Percentiles rank a stretch among this genome's conserved stretches.
Evolutionary conservation across 2,888 invertebrate genomes (phyloP).

Genomic region (Conus canariensis): DNA sequence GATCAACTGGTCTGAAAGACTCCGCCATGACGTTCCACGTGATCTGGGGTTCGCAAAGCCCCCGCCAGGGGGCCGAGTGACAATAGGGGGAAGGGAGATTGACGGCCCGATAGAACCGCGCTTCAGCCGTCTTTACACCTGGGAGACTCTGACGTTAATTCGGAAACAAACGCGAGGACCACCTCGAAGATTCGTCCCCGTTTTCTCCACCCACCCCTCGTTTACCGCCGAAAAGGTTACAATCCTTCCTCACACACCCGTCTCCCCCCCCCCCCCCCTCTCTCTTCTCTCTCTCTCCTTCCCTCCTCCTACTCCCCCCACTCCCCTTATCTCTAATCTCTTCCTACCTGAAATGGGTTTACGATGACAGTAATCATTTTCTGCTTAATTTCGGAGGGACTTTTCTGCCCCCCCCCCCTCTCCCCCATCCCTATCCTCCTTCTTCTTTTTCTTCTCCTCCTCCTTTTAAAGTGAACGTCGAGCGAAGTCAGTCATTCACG

Average conservation of each 20-base stretch:
- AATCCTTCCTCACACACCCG: background rate
- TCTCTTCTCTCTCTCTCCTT: background rate
- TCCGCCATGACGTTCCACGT: background rate
- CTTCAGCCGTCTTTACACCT: too few species aligned
- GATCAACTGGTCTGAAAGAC: background rate
- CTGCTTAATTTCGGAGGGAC: too few species aligned
- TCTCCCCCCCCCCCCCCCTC: background rate
- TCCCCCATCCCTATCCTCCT: too few species aligned
- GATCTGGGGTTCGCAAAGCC: too few species aligned
- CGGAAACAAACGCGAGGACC: background rate
- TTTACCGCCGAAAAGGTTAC: background rate
- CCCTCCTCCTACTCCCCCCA: background rate
- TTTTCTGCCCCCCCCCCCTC: too few species aligned
- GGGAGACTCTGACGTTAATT: background rate
- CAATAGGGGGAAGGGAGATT: too few species aligned
- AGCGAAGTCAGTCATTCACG: too few species aligned
- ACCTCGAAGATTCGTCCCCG: conserved; percentile 8
- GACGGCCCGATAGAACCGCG: too few species aligned
- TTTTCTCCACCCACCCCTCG: background rate
- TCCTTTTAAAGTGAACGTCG: too few species aligned
- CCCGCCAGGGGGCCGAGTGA: too few species aligned
- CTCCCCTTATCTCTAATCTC: background rate
- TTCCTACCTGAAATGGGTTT: background rate
- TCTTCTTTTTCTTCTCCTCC: too few species aligned
- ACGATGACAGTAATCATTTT: too few species aligned